These are phyloP conservation scores for Xerus inauris DNA, from an alignment of 2,113 vertebrate genomes.

Conservation along the genomic window DNA sequence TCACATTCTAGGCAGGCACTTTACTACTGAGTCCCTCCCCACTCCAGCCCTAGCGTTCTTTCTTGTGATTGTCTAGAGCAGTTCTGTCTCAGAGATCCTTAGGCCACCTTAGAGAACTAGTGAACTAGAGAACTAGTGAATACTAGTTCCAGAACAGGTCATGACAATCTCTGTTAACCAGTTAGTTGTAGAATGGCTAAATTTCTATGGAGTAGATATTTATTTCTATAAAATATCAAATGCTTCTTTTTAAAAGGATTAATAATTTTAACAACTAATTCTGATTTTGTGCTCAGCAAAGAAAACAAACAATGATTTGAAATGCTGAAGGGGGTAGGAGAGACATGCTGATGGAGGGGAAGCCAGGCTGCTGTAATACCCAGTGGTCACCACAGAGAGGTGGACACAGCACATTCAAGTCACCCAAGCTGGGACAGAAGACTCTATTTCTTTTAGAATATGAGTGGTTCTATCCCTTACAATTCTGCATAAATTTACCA, in stretches of 20 bases:
- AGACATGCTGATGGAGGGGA: fast-evolving
- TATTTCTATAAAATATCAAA: background rate
- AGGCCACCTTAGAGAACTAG: background rate
- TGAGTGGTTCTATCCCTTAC: background rate
- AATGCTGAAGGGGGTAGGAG: fast-evolving
- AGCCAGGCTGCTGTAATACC: background rate
- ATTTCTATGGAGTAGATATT: background rate
- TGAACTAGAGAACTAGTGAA: too few species aligned
- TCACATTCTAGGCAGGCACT: background rate
- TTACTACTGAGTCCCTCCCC: background rate
- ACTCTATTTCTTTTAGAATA: background rate
- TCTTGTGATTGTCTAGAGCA: background rate
- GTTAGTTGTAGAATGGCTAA: background rate
- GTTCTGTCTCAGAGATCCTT: background rate
- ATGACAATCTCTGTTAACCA: background rate
- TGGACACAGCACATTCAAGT: background rate
- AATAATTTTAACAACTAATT: background rate
- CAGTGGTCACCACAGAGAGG: constrained; percentile 47
- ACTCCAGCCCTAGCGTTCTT: background rate
- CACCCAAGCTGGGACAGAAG: fast-evolving
- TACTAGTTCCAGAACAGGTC: too few species aligned
- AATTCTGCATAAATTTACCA: background rate
- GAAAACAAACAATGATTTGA: fast-evolving
- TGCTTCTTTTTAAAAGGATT: background rate
- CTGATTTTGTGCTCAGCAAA: background rate